Percentiles rank a stretch among this genome's conserved stretches.
phyloP scores from a whole-genome alignment of 2,797 vertebrate genomes.

The Crenichthys baileyi region DNA sequence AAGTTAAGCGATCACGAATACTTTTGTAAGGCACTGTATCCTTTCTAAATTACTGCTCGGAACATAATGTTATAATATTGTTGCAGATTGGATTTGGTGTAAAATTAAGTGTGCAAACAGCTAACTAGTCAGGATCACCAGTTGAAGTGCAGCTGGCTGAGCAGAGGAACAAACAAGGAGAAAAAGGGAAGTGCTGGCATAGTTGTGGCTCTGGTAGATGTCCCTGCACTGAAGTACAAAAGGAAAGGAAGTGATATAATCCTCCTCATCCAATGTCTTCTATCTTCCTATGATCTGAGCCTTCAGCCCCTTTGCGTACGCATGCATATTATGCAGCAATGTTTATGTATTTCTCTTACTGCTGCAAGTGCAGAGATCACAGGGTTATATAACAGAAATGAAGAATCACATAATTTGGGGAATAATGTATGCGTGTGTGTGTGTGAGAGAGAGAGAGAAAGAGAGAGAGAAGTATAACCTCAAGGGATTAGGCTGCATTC shows the following conservation, averaged over 20 bases:
- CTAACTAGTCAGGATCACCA: slow-evolving; percentile 46
- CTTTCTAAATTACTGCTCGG: slow-evolving; percentile 29
- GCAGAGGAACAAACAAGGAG: slow-evolving; percentile 54
- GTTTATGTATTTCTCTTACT: slow-evolving; percentile 35
- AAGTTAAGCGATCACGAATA: background rate
- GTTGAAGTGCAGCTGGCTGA: slow-evolving; percentile 62
- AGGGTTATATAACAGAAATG: slow-evolving; percentile 60
- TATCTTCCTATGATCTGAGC: slow-evolving; percentile 55
- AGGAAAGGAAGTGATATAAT: slow-evolving; percentile 79
- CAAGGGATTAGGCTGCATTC: slow-evolving; percentile 67
- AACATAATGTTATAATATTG: slow-evolving; percentile 48
- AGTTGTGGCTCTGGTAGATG: slow-evolving; percentile 59
- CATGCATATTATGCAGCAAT: slow-evolving; percentile 21
- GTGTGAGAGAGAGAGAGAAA: background rate
- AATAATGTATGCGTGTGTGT: slow-evolving; percentile 10
- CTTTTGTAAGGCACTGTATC: background rate
- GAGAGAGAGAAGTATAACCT: slow-evolving; percentile 26
- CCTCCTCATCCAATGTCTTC: slow-evolving; percentile 61
- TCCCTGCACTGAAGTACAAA: slow-evolving; percentile 65
- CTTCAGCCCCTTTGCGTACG: slow-evolving; percentile 47
- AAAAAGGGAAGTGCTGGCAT: slow-evolving; percentile 61
- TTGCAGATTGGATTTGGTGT: slow-evolving; percentile 47
- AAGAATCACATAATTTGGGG: slow-evolving; percentile 52
- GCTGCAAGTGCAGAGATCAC: slow-evolving; percentile 29
- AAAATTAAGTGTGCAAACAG: slow-evolving; percentile 53